Percentiles rank a stretch among this genome's conserved stretches.
These are phyloP conservation scores for Lamprotornis superbus DNA, from an alignment of 2,113 vertebrate genomes.

Conservation along the genomic window DNA sequence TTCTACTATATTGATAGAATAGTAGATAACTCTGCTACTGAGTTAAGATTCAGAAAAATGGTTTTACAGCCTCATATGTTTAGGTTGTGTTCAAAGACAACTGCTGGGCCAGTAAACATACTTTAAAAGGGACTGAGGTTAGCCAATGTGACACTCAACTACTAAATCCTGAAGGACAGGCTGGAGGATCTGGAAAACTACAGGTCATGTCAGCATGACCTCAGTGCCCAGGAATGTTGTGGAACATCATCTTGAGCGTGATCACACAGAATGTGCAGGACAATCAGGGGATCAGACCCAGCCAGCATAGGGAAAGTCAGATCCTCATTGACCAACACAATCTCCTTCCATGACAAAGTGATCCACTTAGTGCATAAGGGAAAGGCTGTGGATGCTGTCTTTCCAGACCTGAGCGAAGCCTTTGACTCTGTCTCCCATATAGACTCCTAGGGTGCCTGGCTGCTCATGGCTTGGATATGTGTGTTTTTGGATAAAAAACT, in stretches of 20 bases:
- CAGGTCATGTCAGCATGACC: neutral
- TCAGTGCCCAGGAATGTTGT: too few relatives aligned
- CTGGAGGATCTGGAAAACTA: neutral
- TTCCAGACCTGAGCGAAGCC: neutral
- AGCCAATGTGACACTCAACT: neutral
- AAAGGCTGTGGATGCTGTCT: neutral
- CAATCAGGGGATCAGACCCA: neutral
- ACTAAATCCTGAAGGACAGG: neutral
- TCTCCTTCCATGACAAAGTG: neutral
- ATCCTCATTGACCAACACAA: neutral
- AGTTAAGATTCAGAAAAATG: neutral
- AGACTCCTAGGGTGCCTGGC: neutral
- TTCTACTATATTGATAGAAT: neutral
- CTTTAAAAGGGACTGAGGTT: neutral
- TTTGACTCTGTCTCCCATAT: neutral
- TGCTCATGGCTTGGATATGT: neutral
- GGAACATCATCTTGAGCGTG: neutral
- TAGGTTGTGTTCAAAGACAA: neutral
- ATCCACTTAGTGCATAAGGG: accelerated
- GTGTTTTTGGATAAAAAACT: neutral
- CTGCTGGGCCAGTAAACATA: neutral
- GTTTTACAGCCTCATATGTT: neutral
- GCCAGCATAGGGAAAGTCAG: neutral
- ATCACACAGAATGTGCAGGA: neutral
- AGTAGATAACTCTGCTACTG: neutral